Evolutionary conservation across 2,113 vertebrate genomes (phyloP).

Genomic region (Colistium nudipinnis): DNA sequence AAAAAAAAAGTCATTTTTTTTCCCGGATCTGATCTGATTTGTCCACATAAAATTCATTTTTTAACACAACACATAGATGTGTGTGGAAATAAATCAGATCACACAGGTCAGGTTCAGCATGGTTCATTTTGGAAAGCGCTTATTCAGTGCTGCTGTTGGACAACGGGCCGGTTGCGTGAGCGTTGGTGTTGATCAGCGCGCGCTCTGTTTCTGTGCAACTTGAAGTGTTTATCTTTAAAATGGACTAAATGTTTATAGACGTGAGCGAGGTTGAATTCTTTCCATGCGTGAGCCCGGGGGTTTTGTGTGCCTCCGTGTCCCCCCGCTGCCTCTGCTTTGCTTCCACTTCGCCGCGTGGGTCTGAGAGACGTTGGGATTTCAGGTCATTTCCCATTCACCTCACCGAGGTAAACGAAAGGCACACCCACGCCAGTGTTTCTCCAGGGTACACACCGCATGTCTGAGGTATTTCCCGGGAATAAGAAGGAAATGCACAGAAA

Average conservation of each 20-base stretch:
- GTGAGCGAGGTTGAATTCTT: slow-evolving; percentile 40
- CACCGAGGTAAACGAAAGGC: neutral
- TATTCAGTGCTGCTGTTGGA: neutral
- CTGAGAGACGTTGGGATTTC: neutral
- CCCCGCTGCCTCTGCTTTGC: slow-evolving; percentile 8
- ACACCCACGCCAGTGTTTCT: neutral
- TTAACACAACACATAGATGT: too few relatives aligned
- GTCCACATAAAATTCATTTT: too few relatives aligned
- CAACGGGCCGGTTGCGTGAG: neutral
- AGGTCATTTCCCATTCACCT: slow-evolving; percentile 4
- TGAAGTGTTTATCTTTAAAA: slow-evolving; percentile 62
- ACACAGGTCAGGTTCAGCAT: too few relatives aligned
- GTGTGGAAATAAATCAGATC: too few relatives aligned
- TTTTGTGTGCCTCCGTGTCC: slow-evolving; percentile 11
- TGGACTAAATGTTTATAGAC: slow-evolving; percentile 56
- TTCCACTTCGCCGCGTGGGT: slow-evolving; percentile 11
- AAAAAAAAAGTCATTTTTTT: neutral
- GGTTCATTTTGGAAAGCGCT: too few relatives aligned
- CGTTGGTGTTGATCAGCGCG: slow-evolving; percentile 2
- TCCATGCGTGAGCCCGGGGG: slow-evolving; percentile 16
- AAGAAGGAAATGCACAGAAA: neutral
- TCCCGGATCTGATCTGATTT: too few relatives aligned
- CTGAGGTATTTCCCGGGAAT: neutral
- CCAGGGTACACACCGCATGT: neutral
- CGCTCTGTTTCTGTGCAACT: slow-evolving; percentile 39